Evolutionary conservation across 2,888 invertebrate species (phyloP), one percentile per base, ranked within the genome.

Genomic region (Eumacrocentrus americanus): DNA sequence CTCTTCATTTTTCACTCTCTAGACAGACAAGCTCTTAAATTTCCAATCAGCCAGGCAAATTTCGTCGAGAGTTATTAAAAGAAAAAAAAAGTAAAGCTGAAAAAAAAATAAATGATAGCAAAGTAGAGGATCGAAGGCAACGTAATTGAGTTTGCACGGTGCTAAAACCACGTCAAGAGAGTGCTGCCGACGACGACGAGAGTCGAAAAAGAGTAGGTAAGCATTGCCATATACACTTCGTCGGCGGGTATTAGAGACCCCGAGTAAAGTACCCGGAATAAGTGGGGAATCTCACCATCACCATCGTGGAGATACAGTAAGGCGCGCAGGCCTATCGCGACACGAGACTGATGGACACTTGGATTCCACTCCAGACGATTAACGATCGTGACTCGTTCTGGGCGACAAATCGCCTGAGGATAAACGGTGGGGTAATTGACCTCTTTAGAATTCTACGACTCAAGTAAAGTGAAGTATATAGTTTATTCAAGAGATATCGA

Each of bases 141-240:
- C 65, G 69, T 69, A 70, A 71, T 71, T 69, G 71, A 73, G 65
- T 73, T 72, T 66, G 50, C 65, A 61, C 54, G 63, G 50, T 61
- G 62, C 64, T 70, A 65, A 71, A 69, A 70, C 62, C 65, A 59
- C 37, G 51, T 53, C 18, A 29, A 38, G 52, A 12, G 44, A 12
- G 38, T 25, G 51, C 18, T 25, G 51, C 34, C 22, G 14, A 20
- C 22, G 22, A 37, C 38, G 20, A 37, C 18, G 51, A n/a, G 22
- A 18, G 4, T 37, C 5, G 42, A 54, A 34, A 20, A 34, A 18
- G 18, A 22, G 29, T 29, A 34, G 18, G 34, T 18, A 40, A 48
- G 48, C 23, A 57, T 25, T 57, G 38, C 57, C 29, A 6, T 54
- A 44, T n/a, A n/a, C n/a, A n/a, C n/a, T n/a, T n/a, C n/a, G n/a